Percentiles rank a stretch among this genome's conserved stretches.
These are phyloP conservation scores for Chaitophorus viminalis DNA, from an alignment of 2,888 invertebrate species.

Conservation along the genomic window DNA sequence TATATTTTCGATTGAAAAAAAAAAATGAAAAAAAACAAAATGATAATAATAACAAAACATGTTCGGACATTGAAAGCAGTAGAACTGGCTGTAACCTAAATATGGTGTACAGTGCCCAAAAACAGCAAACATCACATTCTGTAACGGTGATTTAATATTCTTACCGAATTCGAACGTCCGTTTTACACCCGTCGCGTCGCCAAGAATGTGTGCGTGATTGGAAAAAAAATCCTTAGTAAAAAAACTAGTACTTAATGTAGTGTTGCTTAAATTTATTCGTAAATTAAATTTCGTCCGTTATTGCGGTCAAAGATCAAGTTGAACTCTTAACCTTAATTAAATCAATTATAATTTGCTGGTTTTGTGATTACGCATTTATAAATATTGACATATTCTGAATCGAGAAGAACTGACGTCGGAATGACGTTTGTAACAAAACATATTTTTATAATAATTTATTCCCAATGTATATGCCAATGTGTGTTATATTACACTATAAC, in stretches of 20 bases:
- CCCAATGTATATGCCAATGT: neutral
- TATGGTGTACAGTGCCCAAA: neutral
- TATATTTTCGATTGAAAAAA: neutral
- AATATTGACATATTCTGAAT: neutral
- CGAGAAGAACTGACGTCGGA: neutral
- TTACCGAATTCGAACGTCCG: slow-evolving; percentile 5
- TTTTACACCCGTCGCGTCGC: neutral
- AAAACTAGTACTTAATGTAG: neutral
- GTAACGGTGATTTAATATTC: slow-evolving; percentile 20
- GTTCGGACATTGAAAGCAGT: neutral
- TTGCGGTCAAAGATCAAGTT: neutral
- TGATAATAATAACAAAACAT: neutral
- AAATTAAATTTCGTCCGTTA: neutral
- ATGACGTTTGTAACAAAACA: too few species aligned
- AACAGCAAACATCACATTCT: neutral
- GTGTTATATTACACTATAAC: neutral
- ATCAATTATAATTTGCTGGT: neutral
- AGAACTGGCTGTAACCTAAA: neutral
- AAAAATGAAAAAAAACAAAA: neutral
- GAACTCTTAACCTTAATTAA: neutral
- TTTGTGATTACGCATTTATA: neutral
- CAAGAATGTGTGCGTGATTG: neutral
- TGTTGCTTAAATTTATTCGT: neutral
- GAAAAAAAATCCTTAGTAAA: neutral
- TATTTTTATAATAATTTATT: neutral